Evolutionary conservation across 2,797 vertebrate species (phyloP), one percentile per base, ranked within the genome.

Genomic region (Pitangus sulphuratus): DNA sequence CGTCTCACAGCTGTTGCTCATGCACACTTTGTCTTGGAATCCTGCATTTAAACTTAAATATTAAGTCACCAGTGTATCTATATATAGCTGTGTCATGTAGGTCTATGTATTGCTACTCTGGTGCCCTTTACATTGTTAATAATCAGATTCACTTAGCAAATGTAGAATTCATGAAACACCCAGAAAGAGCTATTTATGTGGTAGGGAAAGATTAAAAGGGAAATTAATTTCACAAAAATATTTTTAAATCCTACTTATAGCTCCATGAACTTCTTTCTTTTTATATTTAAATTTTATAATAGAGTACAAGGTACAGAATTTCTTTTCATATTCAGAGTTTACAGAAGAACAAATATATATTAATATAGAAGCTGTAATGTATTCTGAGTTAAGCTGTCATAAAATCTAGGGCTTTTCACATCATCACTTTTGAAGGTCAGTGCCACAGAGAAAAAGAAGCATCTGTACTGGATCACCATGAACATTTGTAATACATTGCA

Each of bases 371-470:
- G 76, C 76, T 88, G 39, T 97, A 96, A 97, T 94, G 71, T 96
- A 96, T 97, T 97, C 96, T 93, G 90, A 97, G 94, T 96, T 97
- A 97, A 97, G 90, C 79, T 97, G 96, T 94, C 96, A 97, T 97
- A 97, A 98, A 97, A 93, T 93, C 86, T 91, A 61, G 75, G 86
- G 80, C 85, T 98, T 95, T 96, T 97, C 95, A 96, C 92, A 97
- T 97, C 95, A 97, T 97, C 96, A 94, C 96, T 97, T 98, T 96
- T 97, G 97, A 98, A 98, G 98, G 97, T 98, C 94, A 26, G 78
- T 44, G 37, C 89, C 94, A 96, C 70, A 90, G 89, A 97, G 93
- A 93, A 97, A 56, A 96, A 96, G 95, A 74, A 83, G 84, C 93
- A 87, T 96, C 96, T 97, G 90, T 91, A 93, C 35, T 91, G 89